Conservation (phyloP, 2,113 vertebrate genomes). For the Microtus pennsylvanicus region DNA sequence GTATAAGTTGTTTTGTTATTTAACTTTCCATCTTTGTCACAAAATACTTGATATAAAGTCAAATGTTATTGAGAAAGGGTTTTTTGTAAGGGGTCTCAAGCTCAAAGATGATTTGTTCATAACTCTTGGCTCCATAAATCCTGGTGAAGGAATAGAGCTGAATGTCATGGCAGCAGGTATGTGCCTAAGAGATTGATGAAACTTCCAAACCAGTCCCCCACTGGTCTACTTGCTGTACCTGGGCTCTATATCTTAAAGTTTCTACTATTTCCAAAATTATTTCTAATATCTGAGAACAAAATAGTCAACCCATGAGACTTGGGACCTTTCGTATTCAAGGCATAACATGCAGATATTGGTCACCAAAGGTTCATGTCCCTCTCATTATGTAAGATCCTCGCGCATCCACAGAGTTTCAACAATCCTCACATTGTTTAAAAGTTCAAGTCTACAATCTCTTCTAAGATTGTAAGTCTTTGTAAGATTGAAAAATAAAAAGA, state of each 20-base stretch:
- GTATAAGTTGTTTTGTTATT: neutral
- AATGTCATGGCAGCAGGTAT: neutral
- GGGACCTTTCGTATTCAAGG: neutral
- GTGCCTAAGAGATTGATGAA: fast-evolving
- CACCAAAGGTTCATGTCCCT: neutral
- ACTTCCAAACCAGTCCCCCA: neutral
- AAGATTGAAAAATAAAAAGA: neutral
- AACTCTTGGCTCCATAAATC: neutral
- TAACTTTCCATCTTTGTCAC: neutral
- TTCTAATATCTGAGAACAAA: neutral
- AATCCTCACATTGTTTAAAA: neutral
- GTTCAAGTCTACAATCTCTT: neutral
- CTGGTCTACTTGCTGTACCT: neutral
- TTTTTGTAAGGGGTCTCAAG: neutral
- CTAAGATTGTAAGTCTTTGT: neutral
- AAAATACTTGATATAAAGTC: neutral
- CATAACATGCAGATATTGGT: neutral
- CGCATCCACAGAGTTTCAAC: neutral
- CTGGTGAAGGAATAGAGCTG: neutral
- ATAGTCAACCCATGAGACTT: neutral
- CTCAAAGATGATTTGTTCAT: neutral
- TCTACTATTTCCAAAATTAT: neutral
- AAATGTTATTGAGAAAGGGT: too few relatives aligned
- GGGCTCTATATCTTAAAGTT: neutral
- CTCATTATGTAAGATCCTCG: neutral